Conservation (phyloP, 1,140 invertebrate genomes). For the Heliconius himera region DNA sequence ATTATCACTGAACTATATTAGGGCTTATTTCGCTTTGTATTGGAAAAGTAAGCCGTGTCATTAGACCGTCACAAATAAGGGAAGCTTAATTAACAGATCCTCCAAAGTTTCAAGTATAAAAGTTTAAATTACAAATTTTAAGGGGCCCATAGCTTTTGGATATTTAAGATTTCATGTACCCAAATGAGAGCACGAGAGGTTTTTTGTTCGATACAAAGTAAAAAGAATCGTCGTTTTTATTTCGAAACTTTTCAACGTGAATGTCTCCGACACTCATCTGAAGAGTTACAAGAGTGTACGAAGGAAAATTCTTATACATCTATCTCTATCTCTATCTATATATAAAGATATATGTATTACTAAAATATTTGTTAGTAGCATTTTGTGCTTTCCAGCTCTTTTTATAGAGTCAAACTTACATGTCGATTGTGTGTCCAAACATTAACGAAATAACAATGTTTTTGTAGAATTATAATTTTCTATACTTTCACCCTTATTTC, state of each 20-base stretch:
- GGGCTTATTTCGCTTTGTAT: not conserved
- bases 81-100: constrained; percentile 12
- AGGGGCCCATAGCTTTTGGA: constrained; percentile 19
- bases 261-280: constrained; percentile 68
- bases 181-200: constrained; percentile 33
- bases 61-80: constrained; percentile 7
- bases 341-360: constrained; percentile 22
- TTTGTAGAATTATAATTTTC: constrained; percentile 34
- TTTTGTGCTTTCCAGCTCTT: constrained; percentile 46
- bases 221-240: constrained; percentile 42
- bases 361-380: constrained; percentile 26
- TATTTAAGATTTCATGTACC: constrained; percentile 12
- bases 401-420: constrained; percentile 35
- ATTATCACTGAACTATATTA: not conserved
- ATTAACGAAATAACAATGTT: constrained; percentile 40
- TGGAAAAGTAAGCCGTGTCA: not conserved
- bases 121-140: constrained; percentile 12
- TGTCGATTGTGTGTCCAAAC: constrained; percentile 24
- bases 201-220: constrained; percentile 41
- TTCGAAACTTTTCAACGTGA: constrained; percentile 41
- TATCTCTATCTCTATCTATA: not conserved
- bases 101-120: constrained; percentile 8
- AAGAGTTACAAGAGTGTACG: constrained; percentile 60
- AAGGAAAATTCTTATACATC: constrained; percentile 54
- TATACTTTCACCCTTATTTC: constrained; percentile 55